phyloP scores from a whole-genome alignment of 1,140 invertebrate genomes.

The Sinella curviseta region DNA sequence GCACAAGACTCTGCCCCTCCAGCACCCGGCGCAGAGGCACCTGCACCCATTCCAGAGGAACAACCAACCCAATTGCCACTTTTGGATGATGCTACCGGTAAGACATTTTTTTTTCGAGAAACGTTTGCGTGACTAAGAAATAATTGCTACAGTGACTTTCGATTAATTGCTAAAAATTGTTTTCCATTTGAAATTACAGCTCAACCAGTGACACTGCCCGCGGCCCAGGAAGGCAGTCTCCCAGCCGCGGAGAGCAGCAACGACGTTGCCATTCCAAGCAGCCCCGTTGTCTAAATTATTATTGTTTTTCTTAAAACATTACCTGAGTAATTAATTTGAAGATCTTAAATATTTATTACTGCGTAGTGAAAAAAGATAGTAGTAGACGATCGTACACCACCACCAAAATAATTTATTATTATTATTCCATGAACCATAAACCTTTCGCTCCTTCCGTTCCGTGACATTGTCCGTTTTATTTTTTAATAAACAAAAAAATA shows the following conservation, averaged over 20 bases:
- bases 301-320: too few species aligned
- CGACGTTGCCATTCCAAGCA: too few species aligned
- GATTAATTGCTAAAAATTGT: background rate
- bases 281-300: too few species aligned
- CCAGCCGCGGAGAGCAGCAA: background rate
- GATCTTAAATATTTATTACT: too few species aligned
- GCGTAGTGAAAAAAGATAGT: too few species aligned
- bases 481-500: background rate
- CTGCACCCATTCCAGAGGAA: conserved; percentile 3
- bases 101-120: conserved; percentile 1
- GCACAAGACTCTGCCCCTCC: background rate
- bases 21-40: background rate
- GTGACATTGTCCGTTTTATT: background rate
- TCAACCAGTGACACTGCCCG: background rate
- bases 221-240: background rate
- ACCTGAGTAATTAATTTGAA: too few species aligned
- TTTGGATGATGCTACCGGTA: conserved; percentile 5
- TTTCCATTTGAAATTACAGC: background rate
- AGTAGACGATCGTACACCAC: too few species aligned
- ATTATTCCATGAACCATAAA: background rate
- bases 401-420: background rate
- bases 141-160: background rate
- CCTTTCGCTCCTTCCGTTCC: conserved; percentile 3
- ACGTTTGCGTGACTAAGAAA: background rate
- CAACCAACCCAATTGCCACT: background rate